Evolutionary conservation across 2,888 invertebrate species (phyloP).

Genomic region (Rhorus exstirpatorius): DNA sequence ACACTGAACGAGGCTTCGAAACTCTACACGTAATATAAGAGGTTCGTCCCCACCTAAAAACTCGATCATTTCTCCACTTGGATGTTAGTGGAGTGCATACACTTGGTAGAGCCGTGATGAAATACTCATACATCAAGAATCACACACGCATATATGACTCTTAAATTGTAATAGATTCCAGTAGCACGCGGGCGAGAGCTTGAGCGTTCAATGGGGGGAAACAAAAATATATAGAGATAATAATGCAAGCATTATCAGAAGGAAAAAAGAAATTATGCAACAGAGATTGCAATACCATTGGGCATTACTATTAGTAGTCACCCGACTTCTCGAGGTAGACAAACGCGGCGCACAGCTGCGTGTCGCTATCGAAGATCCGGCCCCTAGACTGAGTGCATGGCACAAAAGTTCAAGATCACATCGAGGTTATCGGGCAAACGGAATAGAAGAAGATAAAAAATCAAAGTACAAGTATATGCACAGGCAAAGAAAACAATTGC

Average conservation of each 20-base stretch:
- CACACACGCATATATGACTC: not conserved
- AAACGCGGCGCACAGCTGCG: not conserved
- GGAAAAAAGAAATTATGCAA: not conserved
- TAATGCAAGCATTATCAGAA: conserved; percentile 1
- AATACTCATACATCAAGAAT: conserved; percentile 16
- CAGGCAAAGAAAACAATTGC: not conserved
- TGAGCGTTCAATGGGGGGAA: not conserved
- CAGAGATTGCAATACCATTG: not conserved
- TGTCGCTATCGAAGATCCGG: conserved; percentile 20
- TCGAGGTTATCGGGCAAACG: conserved; percentile 29
- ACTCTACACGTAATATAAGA: conserved; percentile 46
- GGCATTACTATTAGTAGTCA: not conserved
- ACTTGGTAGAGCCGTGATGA: conserved; percentile 17
- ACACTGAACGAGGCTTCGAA: conserved; percentile 38
- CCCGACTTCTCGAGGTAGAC: not conserved
- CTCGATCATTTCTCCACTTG: conserved; percentile 31
- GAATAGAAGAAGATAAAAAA: not conserved
- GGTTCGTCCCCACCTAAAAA: conserved; percentile 44
- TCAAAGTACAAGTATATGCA: not conserved
- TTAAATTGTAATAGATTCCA: conserved; percentile 5
- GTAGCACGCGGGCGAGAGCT: not conserved
- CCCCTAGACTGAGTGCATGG: not conserved
- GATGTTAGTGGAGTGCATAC: conserved; percentile 4
- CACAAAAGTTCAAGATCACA: conserved; percentile 36
- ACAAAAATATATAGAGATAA: not conserved